phyloP scores from a whole-genome alignment of 2,113 vertebrate species.

The Leptodactylus fuscus region DNA sequence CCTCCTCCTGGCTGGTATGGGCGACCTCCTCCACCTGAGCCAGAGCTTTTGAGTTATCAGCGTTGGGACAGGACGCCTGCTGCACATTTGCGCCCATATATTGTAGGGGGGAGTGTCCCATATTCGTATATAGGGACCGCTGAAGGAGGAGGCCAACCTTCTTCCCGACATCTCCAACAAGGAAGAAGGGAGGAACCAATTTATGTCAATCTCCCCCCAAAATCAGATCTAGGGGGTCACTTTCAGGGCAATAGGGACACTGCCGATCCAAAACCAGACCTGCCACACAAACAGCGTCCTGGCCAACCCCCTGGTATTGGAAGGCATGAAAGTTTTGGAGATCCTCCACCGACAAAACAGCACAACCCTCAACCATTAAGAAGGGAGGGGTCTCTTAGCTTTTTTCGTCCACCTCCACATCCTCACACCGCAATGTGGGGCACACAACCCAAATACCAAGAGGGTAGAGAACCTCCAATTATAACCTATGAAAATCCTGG shows the following conservation, averaged over 20 bases:
- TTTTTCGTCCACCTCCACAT: conserved; percentile 51
- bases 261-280: conserved; percentile 63
- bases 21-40: conserved; percentile 22
- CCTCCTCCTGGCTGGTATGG: conserved; percentile 45
- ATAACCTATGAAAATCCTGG: conserved; percentile 34
- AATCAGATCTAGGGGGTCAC: conserved; percentile 58
- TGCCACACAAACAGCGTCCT: conserved; percentile 72
- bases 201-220: conserved; percentile 77
- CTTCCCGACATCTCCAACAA: conserved; percentile 41
- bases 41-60: conserved; percentile 62
- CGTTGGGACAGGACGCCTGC: conserved; percentile 62
- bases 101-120: conserved; percentile 70
- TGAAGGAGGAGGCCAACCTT: conserved; percentile 54
- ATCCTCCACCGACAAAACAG: conserved; percentile 54
- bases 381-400: conserved; percentile 46
- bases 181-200: conserved; percentile 71
- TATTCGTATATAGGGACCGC: conserved; percentile 63
- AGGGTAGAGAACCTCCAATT: conserved; percentile 45
- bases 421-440: conserved; percentile 63
- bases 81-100: conserved; percentile 68
- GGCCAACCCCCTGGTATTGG: conserved; percentile 62
- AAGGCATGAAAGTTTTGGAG: conserved; percentile 34
- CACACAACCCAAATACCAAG: conserved; percentile 63
- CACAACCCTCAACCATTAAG: conserved; percentile 51
- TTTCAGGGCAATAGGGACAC: conserved; percentile 18